Evolutionary conservation across 2,888 invertebrate species (phyloP).

Genomic region (Drepanosiphum platanoidis): DNA sequence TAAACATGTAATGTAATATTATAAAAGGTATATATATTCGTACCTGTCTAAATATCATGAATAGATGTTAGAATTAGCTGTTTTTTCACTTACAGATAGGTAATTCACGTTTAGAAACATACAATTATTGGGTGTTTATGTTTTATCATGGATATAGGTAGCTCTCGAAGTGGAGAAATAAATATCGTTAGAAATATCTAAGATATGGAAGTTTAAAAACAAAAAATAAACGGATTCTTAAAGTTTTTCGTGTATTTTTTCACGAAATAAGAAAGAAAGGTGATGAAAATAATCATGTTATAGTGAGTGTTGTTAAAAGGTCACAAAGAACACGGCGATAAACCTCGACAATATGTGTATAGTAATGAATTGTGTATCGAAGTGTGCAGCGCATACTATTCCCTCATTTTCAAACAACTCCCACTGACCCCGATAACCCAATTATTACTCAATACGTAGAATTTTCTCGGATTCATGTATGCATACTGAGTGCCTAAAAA

Average conservation of each 20-base stretch:
- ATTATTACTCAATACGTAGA: slow-evolving; percentile 24
- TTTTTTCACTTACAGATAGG: not conserved
- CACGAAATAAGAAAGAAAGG: not conserved
- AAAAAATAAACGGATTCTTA: not conserved
- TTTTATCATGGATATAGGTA: not conserved
- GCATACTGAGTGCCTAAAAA: not conserved
- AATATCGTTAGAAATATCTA: not conserved
- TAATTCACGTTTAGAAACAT: slow-evolving; percentile 3
- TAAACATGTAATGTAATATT: not conserved
- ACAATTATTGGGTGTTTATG: not conserved
- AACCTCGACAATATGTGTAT: slow-evolving; percentile 13
- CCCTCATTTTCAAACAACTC: slow-evolving; percentile 21
- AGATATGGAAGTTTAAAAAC: not conserved
- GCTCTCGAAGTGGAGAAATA: not conserved
- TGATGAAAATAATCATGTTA: not conserved
- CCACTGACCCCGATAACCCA: slow-evolving; percentile 37
- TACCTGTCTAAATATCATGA: not conserved
- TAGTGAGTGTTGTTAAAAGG: slow-evolving; percentile 21
- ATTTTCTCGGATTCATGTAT: slow-evolving; percentile 25
- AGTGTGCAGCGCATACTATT: not conserved
- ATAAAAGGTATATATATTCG: too few relatives aligned
- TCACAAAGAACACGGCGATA: slow-evolving; percentile 25
- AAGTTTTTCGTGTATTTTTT: not conserved
- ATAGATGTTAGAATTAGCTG: not conserved
- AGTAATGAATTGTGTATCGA: slow-evolving; percentile 8